phyloP scores from a whole-genome alignment of 2,797 vertebrate species.

The Cygnus olor region DNA sequence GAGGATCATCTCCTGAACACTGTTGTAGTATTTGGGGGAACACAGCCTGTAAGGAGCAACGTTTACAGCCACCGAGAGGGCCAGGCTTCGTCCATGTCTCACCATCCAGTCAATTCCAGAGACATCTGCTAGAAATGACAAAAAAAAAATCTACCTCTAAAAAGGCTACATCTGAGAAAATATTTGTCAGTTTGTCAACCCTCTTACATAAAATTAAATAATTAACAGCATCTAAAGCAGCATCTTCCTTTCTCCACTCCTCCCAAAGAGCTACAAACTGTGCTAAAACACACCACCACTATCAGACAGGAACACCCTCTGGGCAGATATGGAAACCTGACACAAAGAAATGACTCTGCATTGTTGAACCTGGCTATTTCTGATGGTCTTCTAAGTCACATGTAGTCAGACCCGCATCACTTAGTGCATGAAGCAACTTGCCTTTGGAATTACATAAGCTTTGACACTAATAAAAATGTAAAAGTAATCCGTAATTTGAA shows the following conservation, averaged over 20 bases:
- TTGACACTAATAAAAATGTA: background rate
- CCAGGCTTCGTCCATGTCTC: constrained; percentile 93
- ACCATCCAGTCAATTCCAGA: constrained; percentile 99
- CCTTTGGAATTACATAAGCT: background rate
- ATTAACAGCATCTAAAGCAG: background rate
- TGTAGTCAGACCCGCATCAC: background rate
- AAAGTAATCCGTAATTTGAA: background rate
- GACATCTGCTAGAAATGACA: constrained; percentile 83
- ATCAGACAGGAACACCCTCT: background rate
- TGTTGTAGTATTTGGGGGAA: constrained; percentile 82
- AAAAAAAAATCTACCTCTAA: background rate
- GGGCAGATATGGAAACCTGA: background rate
- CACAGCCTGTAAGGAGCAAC: constrained; percentile 88
- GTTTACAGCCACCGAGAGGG: constrained; percentile 89
- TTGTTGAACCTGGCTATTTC: background rate
- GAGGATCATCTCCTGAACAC: constrained; percentile 88
- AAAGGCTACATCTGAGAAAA: background rate
- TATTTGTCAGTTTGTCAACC: background rate
- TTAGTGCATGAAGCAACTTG: background rate
- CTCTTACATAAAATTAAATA: background rate
- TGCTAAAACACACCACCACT: background rate
- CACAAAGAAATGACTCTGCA: background rate
- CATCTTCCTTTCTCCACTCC: background rate
- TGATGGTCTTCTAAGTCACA: background rate
- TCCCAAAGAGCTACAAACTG: background rate